Base-by-base conservation (phyloP, 1,140 invertebrate species). In the Heliconius himera region DNA sequence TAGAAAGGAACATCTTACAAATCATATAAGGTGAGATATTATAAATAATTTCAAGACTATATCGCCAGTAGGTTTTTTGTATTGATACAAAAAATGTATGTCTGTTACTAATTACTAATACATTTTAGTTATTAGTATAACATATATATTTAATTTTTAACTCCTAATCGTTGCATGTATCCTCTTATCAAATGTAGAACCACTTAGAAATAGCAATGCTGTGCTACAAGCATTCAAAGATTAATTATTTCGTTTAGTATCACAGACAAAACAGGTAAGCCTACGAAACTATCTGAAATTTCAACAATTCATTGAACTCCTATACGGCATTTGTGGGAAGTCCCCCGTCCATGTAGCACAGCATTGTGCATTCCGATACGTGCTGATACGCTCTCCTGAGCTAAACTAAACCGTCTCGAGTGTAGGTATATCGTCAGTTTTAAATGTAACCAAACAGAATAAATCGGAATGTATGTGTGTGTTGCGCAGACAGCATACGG, bases 401-500 rank as follows among this genome's bases (percentile, higher is more conserved):
- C 78, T 82, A 54, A 79, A 51, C 18, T 72, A 41, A 73, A 18
- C 74, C 75, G n/a, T 73, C 41, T 29, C 46, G 4, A 41, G 9
- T 51, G 16, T 81, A 73, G 73, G 73, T 33, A 49, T 73, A 70
- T 76, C 36, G 70, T 72, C 70, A 72, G 70, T 41, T 36, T 70
- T 2, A 18, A 71, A 71, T 13, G 0, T 66, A 29, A 66, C 60
- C 60, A 66, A 66, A 16, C 9, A 66, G 26, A 11, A 26, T 78
- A 87, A 93, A 92, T 93, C 92, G 92, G 97, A 94, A 97, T 97
- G 78, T 98, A 97, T 93, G 49, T 51, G 8, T 51, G 18, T 78
- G 95, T 83, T 94, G 96, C 78, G 91, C 93, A 94, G 93, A 90
- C 96, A 96, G 89, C 98, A 98, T 92, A 98, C 97, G 26, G 97